Evolutionary conservation across 2,797 vertebrate species (phyloP).

Genomic region (Amblyopsis hoosieri): DNA sequence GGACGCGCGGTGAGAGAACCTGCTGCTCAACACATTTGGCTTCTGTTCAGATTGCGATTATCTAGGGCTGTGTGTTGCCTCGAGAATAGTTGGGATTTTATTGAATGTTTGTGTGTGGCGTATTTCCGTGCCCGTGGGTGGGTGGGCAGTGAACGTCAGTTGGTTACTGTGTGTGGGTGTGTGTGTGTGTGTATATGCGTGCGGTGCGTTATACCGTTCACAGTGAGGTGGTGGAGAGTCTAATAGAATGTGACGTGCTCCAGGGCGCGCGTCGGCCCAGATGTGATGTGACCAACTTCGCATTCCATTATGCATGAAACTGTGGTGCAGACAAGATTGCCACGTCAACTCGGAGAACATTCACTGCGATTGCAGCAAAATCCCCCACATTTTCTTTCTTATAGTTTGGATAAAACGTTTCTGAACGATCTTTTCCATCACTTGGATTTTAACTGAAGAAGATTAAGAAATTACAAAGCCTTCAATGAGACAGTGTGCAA

Average conservation of each 20-base stretch:
- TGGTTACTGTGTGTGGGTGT: not conserved
- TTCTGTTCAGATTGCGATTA: no score
- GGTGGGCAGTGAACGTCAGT: no score
- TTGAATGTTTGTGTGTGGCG: no score
- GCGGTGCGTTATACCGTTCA: conserved; percentile 2
- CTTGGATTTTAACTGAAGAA: no score
- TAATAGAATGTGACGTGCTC: conserved; percentile 57
- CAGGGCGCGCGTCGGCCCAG: conserved; percentile 40
- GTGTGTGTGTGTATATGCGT: not conserved
- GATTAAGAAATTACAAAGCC: no score
- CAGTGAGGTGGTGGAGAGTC: conserved; percentile 22
- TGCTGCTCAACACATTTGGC: not conserved
- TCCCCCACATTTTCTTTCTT: conserved; percentile 30
- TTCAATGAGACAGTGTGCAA: no score
- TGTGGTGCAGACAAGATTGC: conserved; percentile 44
- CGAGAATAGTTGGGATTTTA: no score
- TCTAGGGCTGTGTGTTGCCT: no score
- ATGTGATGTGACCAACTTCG: conserved; percentile 58
- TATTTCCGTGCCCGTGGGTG: no score
- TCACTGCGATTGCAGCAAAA: conserved; percentile 29
- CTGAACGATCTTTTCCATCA: no score
- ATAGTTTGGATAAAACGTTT: conserved; percentile 33
- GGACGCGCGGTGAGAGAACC: not conserved
- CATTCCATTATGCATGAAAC: conserved; percentile 56
- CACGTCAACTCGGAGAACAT: conserved; percentile 37